These are phyloP conservation scores for Trachymyrmex cornetzi DNA, from an alignment of 1,140 invertebrate species.

Conservation along the genomic window DNA sequence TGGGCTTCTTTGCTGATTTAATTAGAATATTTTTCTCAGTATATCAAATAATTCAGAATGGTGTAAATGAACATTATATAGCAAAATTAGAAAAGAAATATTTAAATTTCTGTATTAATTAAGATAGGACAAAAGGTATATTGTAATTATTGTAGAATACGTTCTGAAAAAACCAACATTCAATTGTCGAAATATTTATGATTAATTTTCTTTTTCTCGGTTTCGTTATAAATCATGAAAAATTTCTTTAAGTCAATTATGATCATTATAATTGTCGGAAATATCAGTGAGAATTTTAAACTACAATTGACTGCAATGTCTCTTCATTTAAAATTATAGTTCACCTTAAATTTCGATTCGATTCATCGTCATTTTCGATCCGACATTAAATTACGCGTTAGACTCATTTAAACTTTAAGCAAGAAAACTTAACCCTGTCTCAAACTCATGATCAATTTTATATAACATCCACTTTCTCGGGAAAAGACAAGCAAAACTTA, in stretches of 20 bases:
- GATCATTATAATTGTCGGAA: not conserved
- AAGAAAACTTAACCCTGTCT: slow-evolving; percentile 19
- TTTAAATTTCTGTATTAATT: not conserved
- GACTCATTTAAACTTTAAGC: slow-evolving; percentile 42
- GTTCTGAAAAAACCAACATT: not conserved
- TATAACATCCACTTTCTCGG: slow-evolving; percentile 25
- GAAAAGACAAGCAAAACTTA: slow-evolving; percentile 17
- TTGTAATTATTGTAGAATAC: not conserved
- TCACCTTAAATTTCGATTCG: slow-evolving; percentile 29
- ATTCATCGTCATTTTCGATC: slow-evolving; percentile 36
- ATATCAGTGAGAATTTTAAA: not conserved
- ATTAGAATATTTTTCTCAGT: too few relatives aligned
- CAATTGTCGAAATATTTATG: not conserved
- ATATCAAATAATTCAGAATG: not conserved
- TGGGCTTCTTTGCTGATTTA: too few relatives aligned
- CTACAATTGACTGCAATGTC: not conserved
- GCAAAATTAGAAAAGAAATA: not conserved
- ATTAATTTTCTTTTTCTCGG: not conserved
- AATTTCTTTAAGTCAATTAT: slow-evolving; percentile 15
- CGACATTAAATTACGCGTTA: slow-evolving; percentile 4
- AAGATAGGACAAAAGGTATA: not conserved
- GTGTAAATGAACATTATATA: not conserved
- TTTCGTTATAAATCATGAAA: not conserved
- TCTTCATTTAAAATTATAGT: slow-evolving; percentile 12
- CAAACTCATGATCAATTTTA: slow-evolving; percentile 41